Percentiles rank a stretch among this genome's conserved stretches.
phyloP scores from a whole-genome alignment of 2,797 vertebrate species.

The Rhyacichthys aspro region DNA sequence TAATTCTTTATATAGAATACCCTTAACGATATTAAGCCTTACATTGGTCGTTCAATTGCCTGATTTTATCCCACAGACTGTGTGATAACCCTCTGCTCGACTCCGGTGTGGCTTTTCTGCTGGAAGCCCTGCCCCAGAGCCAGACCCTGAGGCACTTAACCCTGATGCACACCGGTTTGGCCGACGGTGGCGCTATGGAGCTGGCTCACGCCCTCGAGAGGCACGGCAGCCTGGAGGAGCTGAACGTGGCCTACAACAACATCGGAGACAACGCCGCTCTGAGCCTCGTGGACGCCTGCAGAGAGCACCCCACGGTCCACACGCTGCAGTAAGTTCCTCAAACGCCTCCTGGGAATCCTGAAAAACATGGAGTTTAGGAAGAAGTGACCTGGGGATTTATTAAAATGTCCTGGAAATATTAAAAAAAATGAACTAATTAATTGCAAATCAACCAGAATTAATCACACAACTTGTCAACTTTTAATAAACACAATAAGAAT shows the following conservation, averaged over 20 bases:
- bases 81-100: conserved; percentile 88
- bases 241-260: conserved; percentile 94
- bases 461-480: too few species aligned
- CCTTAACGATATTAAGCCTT: too few species aligned
- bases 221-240: conserved; percentile 84
- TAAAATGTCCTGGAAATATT: too few species aligned
- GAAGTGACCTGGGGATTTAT: too few species aligned
- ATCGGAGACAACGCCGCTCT: conserved; percentile 87
- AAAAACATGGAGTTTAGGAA: too few species aligned
- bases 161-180: conserved; percentile 89
- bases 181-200: conserved; percentile 80
- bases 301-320: conserved; percentile 85
- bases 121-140: conserved; percentile 86
- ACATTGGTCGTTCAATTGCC: not conserved
- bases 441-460: too few species aligned
- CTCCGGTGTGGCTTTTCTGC: conserved; percentile 78
- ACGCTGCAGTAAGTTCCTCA: conserved; percentile 89
- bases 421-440: too few species aligned
- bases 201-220: conserved; percentile 80
- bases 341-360: too few species aligned
- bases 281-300: conserved; percentile 86
- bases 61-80: conserved; percentile 45
- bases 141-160: conserved; percentile 83
- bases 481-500: too few species aligned
- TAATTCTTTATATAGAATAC: too few species aligned